phyloP scores from a whole-genome alignment of 2,797 vertebrate genomes.

The Pachyuromys duprasi region DNA sequence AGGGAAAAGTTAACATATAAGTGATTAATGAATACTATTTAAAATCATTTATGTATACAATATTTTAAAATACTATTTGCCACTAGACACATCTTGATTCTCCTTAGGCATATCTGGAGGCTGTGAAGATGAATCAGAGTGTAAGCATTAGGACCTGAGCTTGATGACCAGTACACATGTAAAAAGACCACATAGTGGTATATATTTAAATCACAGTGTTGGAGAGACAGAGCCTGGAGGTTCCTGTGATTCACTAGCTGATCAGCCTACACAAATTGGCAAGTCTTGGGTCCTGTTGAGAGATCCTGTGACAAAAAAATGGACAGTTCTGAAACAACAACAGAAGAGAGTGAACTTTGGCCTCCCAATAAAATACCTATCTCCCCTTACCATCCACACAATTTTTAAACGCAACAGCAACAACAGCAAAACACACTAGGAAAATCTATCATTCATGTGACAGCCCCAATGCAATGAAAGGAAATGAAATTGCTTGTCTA shows the following conservation, averaged over 20 bases:
- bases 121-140: not conserved
- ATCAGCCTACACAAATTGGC: not conserved
- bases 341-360: not conserved
- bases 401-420: not conserved
- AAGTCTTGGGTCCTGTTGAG: not conserved
- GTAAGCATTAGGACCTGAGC: not conserved
- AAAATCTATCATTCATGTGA: not conserved
- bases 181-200: not conserved
- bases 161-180: not conserved
- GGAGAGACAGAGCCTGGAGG: not conserved
- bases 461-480: slow-evolving; percentile 9
- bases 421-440: not conserved
- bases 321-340: not conserved
- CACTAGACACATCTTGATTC: not conserved
- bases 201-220: not conserved
- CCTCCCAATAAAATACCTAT: not conserved
- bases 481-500: slow-evolving; percentile 3
- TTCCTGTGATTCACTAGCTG: not conserved
- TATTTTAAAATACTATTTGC: slow-evolving; percentile 44
- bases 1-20: slow-evolving; percentile 4
- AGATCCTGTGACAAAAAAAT: not conserved
- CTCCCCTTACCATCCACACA: not conserved
- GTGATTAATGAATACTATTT: not conserved
- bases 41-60: not conserved
- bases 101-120: not conserved